Evolutionary conservation across 2,888 invertebrate species (phyloP), one percentile per base, ranked within the genome.

Genomic region (Autographa pulchrina): DNA sequence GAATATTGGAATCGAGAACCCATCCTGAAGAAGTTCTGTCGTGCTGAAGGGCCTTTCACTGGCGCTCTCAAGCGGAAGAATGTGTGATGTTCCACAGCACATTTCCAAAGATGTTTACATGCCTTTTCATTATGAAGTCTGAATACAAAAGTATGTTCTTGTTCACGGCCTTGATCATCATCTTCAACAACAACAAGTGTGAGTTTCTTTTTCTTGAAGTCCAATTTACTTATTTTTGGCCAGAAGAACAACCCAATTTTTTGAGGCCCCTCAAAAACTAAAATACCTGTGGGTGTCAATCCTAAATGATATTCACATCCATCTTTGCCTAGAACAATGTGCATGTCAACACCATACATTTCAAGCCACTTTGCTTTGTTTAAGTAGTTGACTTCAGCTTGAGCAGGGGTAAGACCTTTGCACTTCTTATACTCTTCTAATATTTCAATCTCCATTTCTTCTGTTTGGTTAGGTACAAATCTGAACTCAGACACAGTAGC

Each of bases 21-120:
- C 99, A 99, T 99, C 77, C 99, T 97, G 95, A 99, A 99, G 96
- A 99, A 99, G 95, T 99, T 99, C 91, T 99, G 99, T 31, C 99
- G 96, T 0, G 98, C 98, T 38, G 98, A 98, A 4, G 98, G 98
- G 1, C 98, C 98, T 92, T 98, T 98, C 0, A 98, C 98, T 0
- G 98, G 98, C 48, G 98, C 98, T 80, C 98, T 97, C 68, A 99
- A 96, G 78, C 99, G 97, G 97, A 99, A 99, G 96, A 99, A 99
- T 1, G 99, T 98, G 96, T 99, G 99, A 96, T 99, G 99, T 93
- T 99, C 99, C 0, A 99, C 98, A 35, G 99, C 99, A 96, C 99
- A 99, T 94, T 99, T 99, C 99, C 99, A 99, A 80, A 99, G 96
- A 95, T 99, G 99, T 93, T 99, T 99, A 92, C 99, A 99, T 1